Evolutionary conservation across 1,140 invertebrate species (phyloP), one percentile per base, ranked within the genome.

Genomic region (Macrocentrus cingulum): DNA sequence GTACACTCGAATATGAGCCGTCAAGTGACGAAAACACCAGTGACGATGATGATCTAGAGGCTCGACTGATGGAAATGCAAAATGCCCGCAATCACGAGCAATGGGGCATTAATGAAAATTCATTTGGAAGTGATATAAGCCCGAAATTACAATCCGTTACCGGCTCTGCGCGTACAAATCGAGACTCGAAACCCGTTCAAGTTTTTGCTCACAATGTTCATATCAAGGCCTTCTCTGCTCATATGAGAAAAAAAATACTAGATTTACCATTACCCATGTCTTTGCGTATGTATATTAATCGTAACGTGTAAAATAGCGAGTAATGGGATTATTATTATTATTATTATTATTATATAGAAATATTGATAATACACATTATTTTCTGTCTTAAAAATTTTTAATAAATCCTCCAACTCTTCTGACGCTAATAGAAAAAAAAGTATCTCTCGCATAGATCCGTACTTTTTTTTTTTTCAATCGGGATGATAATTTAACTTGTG

Each of bases 261-360:
- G 44, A 68, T 25, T 72, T 86, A 49, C 84, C 84, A 15, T 61
- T 87, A 20, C 84, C 84, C 32, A 70, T 73, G 11, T 66, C 77
- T 15, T 68, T 86, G 36, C 84, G 85, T 61, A 41, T 77, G 19
- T 86, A 81, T 61, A 67, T 86, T 56, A 79, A 84, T 65, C 66
- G 81, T 25, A 16, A 32, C n/a, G 13, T 56, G 19, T 56, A 56
- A 68, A 74, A 46, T 29, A 34, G 19, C 20, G 15, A 44, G 22
- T 32, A 29, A 15, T 44, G 4, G 13, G 15, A 19, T 19, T 18
- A 15, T 37, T 16, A 39, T 39, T 53, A 42, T 53, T 42, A 11
- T 4, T 2, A 16, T 55, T 25, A 51, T 32, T 36, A 3, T 16
- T n/a, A 36, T 37, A 19, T 4, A 34, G 11, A 32, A 15, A 6